Evolutionary conservation across 2,888 invertebrate genomes (phyloP), one percentile per base, ranked within the genome.

Genomic region (Drosophila eohydei): DNA sequence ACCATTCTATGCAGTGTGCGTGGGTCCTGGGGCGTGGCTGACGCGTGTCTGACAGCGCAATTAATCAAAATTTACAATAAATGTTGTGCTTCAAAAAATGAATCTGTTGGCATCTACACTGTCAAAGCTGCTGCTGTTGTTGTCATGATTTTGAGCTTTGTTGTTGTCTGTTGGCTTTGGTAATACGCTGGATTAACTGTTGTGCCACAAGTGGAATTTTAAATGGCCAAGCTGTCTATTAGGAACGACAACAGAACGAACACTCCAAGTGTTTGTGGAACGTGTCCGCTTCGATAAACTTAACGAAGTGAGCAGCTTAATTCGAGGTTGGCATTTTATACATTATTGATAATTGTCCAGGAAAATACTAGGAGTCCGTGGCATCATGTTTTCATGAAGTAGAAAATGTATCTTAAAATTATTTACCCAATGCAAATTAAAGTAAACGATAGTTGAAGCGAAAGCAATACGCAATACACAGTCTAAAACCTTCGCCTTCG

Each of bases 31-130:
- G 7, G 30, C 36, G 38, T 63, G 62, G 26, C 54, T 44, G 64
- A 63, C 52, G 60, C 84, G 65, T 73, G 73, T 74, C 70, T 83
- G 87, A 83, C 85, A 83, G 74, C 60, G 73, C 89, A 85, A 85
- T 89, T 85, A 85, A 89, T 89, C 89, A 87, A 87, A 82, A 87
- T 89, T 86, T 81, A 76, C 75, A 81, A 87, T 83, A 85, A 87
- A 34, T 55, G 52, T 44, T 44, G n/a, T 46, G 34, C 32, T 44
- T 16, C 71, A 61, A 74, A 64, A 84, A 71, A 73, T 67, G 58
- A 88, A 80, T 82, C 69, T 85, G 56, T 65, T 59, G 61, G 60
- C 41, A 74, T 63, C 58, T 26, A 16, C 48, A 16, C 48, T 30
- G 48, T 32, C 48, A 48, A 48, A 48, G 48, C 48, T n/a, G n/a